Base-by-base conservation (phyloP, 2,113 vertebrate genomes). In the Cygnus buccinator region DNA sequence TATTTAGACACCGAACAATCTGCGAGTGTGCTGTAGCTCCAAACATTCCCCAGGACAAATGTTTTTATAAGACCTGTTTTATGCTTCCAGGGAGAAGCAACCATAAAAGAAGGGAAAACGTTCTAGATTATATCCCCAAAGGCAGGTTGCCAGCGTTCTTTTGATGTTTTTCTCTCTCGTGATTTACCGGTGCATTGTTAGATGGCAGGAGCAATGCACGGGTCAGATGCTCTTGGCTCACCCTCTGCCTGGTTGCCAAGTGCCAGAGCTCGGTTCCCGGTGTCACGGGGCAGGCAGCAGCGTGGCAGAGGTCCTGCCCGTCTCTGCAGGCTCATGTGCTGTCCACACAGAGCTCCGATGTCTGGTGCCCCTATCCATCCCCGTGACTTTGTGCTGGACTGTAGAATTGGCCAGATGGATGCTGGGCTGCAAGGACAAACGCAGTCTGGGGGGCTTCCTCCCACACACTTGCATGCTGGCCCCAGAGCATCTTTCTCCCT, bases 41-140 rank as follows among this genome's bases (percentile, higher is more conserved):
- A 95, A 59, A 88, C 85, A 21, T 76, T 87, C 73, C 88, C 74
- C 16, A 8, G 78, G 83, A 93, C 46, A 8, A 55, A 90, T 84
- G 78, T 70, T 84, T 90, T 91, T 50, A 5, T 70, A 63, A 84
- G 50, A 43, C 63, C 73, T 81, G 91, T 81, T 94, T 90, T 85
- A 77, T 50, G 39, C 46, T 74, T 70, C 23, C 41, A 59, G 28
- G 8, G 59, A 70, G 55, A 29, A 74, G 39, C 37, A 18, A 11
- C 79, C 65, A 31, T 63, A 84, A 95, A 93, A 84, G 58, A 91
- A 57, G 17, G 87, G 84, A 44, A 63, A 61, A 28, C 71, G 57
- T 66, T 70, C 79, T 71, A 57, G 70, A 26, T 63, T 28, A 8
- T 5, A 3, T 1, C 3, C 57, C 82, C 70, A 39, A 22, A 57